phyloP scores from a whole-genome alignment of 2,113 vertebrate genomes.

The Pitta sordida region DNA sequence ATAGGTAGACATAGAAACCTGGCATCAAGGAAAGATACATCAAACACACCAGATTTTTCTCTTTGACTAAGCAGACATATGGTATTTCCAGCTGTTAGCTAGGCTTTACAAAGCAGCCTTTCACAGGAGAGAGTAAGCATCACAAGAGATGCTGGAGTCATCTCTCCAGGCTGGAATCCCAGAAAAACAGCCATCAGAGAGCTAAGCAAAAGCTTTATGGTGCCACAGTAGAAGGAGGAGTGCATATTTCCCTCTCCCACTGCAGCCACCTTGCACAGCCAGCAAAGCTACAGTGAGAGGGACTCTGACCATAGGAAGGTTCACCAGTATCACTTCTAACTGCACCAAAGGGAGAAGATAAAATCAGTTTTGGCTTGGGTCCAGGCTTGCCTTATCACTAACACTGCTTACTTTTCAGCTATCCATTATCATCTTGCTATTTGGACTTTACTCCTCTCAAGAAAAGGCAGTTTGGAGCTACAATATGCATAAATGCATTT shows the following conservation, averaged over 20 bases:
- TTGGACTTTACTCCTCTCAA: not conserved
- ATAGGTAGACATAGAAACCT: not conserved
- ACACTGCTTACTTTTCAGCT: not conserved
- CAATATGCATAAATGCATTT: not conserved
- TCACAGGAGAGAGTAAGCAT: not conserved
- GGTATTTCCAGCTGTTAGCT: not conserved
- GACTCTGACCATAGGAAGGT: not conserved
- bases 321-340: not conserved
- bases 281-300: accelerated
- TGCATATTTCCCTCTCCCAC: accelerated
- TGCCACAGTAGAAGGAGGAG: not conserved
- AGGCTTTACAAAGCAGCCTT: not conserved
- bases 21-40: not conserved
- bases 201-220: not conserved
- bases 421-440: not conserved
- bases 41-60: not conserved
- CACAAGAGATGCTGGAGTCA: not conserved
- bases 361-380: not conserved
- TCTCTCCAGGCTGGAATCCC: not conserved
- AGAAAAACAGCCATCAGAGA: not conserved
- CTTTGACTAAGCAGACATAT: not conserved
- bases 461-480: not conserved
- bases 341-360: not conserved
- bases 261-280: not conserved
- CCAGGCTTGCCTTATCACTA: not conserved